Base-by-base conservation (phyloP, 2,797 vertebrate genomes). In the Rhinella marina region DNA sequence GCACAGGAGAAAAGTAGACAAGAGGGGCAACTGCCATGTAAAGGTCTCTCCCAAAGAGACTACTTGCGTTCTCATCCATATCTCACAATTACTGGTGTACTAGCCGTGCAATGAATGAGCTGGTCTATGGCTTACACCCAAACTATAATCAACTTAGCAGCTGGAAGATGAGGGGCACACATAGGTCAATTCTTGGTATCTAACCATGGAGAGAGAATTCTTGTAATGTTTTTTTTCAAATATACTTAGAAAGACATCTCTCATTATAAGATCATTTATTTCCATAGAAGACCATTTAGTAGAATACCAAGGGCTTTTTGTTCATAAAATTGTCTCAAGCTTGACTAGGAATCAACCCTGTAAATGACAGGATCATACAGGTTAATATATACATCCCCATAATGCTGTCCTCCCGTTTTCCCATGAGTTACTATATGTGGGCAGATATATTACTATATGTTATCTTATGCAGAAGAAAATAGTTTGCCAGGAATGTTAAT, bases 381-480 rank as follows among this genome's bases (percentile, higher is more conserved):
- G 59, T 64, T 52, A 54, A 52, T 25, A 25, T 52, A n/a, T 50
- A 77, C 41, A 17, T 76, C 23, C 14, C 16, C 29, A 64, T 48
- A 81, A 48, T 64, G 57, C 32, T n/a, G 59, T 41, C 59, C 64
- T 25, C 79, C 11, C 7, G 12, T n/a, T 41, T 66, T 12, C 23
- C 6, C 57, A 81, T 81, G 61, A 81, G 32, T 66, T 81, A 81
- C 61, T 66, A 19, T 62, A 81, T 66, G 61, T 81, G 80, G 52
- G 80, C 32, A 81, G 61, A 81, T 66, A 81, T 64, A 81, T 19
- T 25, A 50, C 59, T 10, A 2, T 25, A 64, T 50, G 19, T 62
- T 62, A 23, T 48, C 57, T 32, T 62, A 64, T 62, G 10, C 50
- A 64, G 13, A 1, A 32, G 12, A 61, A 64, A 64, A 66, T 64